Conservation (phyloP, 1,140 invertebrate genomes). For the Achatina immaculata region DNA sequence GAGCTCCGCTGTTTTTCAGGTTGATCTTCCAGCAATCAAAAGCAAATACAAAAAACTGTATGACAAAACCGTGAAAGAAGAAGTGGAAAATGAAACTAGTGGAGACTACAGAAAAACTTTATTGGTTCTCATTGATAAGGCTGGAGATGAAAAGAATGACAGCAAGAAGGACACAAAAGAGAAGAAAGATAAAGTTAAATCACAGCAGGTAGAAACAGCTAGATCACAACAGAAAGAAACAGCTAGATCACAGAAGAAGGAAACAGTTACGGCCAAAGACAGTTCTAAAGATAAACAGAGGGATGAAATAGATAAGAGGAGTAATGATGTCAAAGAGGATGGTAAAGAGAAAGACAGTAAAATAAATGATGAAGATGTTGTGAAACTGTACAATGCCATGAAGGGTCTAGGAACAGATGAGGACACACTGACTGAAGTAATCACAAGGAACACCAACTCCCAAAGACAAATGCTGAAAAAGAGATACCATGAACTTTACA, state of each 20-base stretch:
- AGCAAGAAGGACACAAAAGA: background rate
- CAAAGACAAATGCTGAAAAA: conserved; percentile 49
- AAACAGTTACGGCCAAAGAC: background rate
- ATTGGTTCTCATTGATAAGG: conserved; percentile 56
- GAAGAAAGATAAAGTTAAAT: background rate
- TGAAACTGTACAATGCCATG: conserved; percentile 62
- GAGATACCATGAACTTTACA: conserved; percentile 44
- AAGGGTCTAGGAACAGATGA: conserved; percentile 58
- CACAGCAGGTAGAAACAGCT: background rate
- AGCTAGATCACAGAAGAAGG: background rate
- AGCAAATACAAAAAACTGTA: conserved; percentile 57
- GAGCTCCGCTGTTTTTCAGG: conserved; percentile 51
- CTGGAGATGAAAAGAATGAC: background rate
- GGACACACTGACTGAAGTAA: conserved; percentile 41
- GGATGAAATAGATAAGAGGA: background rate
- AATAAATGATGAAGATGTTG: conserved; percentile 46
- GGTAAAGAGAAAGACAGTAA: conserved; percentile 8
- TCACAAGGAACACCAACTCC: conserved; percentile 36
- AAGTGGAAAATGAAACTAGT: conserved; percentile 59
- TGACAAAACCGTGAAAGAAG: conserved; percentile 54
- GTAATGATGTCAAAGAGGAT: conserved; percentile 5
- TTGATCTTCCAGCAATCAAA: conserved; percentile 67
- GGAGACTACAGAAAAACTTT: conserved; percentile 64
- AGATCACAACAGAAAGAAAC: background rate
- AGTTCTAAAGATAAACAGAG: background rate